Percentiles rank a stretch among this genome's conserved stretches.
Evolutionary conservation across 2,888 invertebrate genomes (phyloP).

Genomic region (Tetranychus truncatus): DNA sequence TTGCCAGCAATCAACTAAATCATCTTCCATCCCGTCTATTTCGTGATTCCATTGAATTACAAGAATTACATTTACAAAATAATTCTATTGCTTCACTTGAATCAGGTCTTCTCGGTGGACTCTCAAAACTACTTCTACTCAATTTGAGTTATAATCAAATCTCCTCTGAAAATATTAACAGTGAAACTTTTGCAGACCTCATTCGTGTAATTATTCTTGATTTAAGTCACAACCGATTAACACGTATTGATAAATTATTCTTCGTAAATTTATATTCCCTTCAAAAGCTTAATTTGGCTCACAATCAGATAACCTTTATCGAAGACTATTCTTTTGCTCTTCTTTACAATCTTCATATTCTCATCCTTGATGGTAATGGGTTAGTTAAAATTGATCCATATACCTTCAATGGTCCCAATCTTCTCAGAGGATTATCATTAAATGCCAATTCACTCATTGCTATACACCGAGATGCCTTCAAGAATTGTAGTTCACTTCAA

Average conservation of each 20-base stretch:
- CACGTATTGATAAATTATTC: slow-evolving; percentile 58
- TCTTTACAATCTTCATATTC: slow-evolving; percentile 75
- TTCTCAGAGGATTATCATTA: slow-evolving; percentile 60
- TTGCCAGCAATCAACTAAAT: slow-evolving; percentile 65
- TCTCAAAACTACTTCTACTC: slow-evolving; percentile 40
- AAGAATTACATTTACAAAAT: slow-evolving; percentile 73
- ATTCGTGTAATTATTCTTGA: slow-evolving; percentile 70
- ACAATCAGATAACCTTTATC: slow-evolving; percentile 62
- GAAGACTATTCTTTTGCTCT: slow-evolving; percentile 71
- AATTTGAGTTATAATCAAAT: slow-evolving; percentile 49
- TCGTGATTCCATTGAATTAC: slow-evolving; percentile 52
- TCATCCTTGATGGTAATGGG: slow-evolving; percentile 66
- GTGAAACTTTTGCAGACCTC: slow-evolving; percentile 66
- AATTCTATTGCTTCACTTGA: slow-evolving; percentile 71
- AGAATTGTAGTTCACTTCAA: slow-evolving; percentile 71
- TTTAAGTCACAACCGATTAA: slow-evolving; percentile 61
- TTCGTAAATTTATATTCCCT: slow-evolving; percentile 69
- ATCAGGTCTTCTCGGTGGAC: slow-evolving; percentile 49
- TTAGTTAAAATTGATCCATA: slow-evolving; percentile 65
- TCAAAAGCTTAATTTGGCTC: slow-evolving; percentile 63
- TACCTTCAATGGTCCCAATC: slow-evolving; percentile 68
- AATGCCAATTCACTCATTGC: slow-evolving; percentile 67
- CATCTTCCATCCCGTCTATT: slow-evolving; percentile 62
- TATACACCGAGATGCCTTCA: slow-evolving; percentile 67
- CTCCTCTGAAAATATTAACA: slow-evolving; percentile 64